phyloP scores from a whole-genome alignment of 2,113 vertebrate species.

The Actenoides hombroni region DNA sequence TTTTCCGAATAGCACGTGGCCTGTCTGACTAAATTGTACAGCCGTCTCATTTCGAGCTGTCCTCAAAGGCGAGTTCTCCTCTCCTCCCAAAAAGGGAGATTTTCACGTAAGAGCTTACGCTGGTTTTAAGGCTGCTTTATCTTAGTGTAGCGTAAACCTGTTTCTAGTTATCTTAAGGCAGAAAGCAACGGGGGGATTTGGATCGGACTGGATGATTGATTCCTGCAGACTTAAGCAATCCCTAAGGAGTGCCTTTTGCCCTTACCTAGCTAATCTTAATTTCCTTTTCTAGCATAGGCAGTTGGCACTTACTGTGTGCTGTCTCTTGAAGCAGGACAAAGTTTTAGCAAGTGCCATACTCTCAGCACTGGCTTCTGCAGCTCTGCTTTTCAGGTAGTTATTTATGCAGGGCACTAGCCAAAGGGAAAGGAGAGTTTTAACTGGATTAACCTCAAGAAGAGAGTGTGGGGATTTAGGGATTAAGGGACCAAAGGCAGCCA shows the following conservation, averaged over 20 bases:
- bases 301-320: fast-evolving
- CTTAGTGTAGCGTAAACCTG: slow-evolving; percentile 43
- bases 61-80: slow-evolving; percentile 25
- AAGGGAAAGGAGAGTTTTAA: slow-evolving; percentile 61
- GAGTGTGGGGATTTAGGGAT: slow-evolving; percentile 62
- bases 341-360: not conserved
- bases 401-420: not conserved
- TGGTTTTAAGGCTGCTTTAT: slow-evolving; percentile 59
- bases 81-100: not conserved
- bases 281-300: slow-evolving; percentile 4
- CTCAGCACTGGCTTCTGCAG: not conserved
- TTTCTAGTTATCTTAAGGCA: slow-evolving; percentile 52
- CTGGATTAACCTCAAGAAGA: slow-evolving; percentile 64
- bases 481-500: slow-evolving; percentile 56
- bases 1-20: not conserved
- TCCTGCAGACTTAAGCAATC: slow-evolving; percentile 22
- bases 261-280: slow-evolving; percentile 14
- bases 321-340: not conserved
- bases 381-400: slow-evolving; percentile 27
- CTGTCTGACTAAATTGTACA: not conserved
- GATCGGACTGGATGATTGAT: slow-evolving; percentile 38
- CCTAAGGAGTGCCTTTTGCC: not conserved
- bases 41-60: not conserved
- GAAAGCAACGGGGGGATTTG: slow-evolving; percentile 42
- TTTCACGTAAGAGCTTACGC: not conserved